Conservation (phyloP, 2,797 vertebrate genomes). For the Eulemur coronatus region DNA sequence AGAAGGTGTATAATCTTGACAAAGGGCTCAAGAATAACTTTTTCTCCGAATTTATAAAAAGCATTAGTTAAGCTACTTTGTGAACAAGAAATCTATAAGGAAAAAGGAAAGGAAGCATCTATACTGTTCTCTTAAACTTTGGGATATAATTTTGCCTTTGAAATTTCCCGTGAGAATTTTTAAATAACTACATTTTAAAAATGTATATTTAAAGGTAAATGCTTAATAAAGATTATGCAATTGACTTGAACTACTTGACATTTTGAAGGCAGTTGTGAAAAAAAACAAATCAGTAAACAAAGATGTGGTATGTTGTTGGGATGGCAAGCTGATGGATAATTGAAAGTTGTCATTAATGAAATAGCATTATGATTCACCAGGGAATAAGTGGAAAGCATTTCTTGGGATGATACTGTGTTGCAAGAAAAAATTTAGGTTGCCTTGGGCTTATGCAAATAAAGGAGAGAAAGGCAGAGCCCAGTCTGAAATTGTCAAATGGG, state of each 20-base stretch:
- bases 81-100: not conserved
- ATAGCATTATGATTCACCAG: not conserved
- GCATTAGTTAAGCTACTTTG: not conserved
- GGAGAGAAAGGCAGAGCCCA: not conserved
- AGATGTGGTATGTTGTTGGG: not conserved
- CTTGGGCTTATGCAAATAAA: not conserved
- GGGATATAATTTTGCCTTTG: slow-evolving; percentile 12
- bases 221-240: not conserved
- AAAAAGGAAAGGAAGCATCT: not conserved
- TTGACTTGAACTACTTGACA: not conserved
- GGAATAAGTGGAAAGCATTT: not conserved
- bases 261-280: not conserved
- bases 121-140: not conserved
- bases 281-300: not conserved
- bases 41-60: slow-evolving; percentile 19
- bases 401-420: not conserved
- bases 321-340: not conserved
- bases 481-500: not conserved
- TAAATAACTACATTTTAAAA: not conserved
- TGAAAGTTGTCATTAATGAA: not conserved
- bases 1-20: slow-evolving; percentile 41
- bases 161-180: not conserved
- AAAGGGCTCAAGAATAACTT: not conserved
- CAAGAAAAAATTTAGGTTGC: not conserved
- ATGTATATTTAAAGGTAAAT: not conserved